These are phyloP conservation scores for Macquaria ambigua DNA, from an alignment of 2,113 vertebrate genomes.

Conservation along the genomic window DNA sequence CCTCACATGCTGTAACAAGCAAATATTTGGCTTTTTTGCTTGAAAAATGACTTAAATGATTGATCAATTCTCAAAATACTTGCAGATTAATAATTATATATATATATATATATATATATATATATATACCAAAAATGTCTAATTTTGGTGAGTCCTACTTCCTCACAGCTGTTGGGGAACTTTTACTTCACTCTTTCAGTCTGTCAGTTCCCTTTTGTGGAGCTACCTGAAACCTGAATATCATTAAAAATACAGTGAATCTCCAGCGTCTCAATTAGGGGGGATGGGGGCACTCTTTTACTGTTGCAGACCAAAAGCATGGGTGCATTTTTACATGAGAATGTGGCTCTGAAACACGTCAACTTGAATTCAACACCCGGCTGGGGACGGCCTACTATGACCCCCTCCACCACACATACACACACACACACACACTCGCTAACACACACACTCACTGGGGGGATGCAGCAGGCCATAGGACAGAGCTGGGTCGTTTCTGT, in stretches of 20 bases:
- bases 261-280: not conserved
- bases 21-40: not conserved
- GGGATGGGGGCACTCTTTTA: not conserved
- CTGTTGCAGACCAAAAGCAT: not conserved
- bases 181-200: slow-evolving; percentile 26
- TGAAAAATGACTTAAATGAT: not conserved
- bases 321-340: slow-evolving; percentile 40
- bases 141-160: not conserved
- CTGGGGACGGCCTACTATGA: slow-evolving; percentile 4
- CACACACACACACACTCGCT: slow-evolving; percentile 24
- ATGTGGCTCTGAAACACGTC: slow-evolving; percentile 46
- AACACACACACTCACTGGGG: slow-evolving; percentile 78
- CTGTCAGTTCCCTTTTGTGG: slow-evolving; percentile 24
- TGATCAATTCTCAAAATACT: not conserved
- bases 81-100: not conserved
- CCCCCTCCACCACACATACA: not conserved
- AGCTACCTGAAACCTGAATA: slow-evolving; percentile 8
- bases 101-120: too few relatives aligned
- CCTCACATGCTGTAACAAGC: not conserved
- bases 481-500: slow-evolving; percentile 55
- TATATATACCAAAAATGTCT: not conserved
- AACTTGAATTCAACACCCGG: slow-evolving; percentile 56
- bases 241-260: slow-evolving; percentile 4
- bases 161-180: slow-evolving; percentile 6
- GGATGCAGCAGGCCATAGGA: slow-evolving; percentile 83